Evolutionary conservation across 1,140 invertebrate species (phyloP).

Genomic region (Protaetia brevitarsis): DNA sequence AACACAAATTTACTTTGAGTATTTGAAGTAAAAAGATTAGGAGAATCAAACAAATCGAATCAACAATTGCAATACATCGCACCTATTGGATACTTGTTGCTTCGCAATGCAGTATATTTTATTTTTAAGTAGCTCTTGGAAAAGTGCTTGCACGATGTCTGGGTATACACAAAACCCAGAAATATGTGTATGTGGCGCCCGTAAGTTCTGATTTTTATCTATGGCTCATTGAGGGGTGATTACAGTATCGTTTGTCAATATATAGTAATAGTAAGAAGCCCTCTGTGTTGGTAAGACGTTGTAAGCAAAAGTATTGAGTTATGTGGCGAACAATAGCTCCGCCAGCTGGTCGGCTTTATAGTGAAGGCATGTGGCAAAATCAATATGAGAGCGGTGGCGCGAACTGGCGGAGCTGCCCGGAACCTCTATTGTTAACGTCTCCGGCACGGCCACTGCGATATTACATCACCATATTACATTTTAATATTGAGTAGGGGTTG

Average conservation of each 20-base stretch:
- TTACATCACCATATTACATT: conserved; percentile 37
- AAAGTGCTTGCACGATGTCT: too few relatives aligned
- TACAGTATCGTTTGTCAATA: not conserved
- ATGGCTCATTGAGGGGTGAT: not conserved
- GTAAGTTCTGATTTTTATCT: too few relatives aligned
- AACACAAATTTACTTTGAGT: too few relatives aligned
- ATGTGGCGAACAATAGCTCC: conserved; percentile 31
- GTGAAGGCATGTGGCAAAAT: conserved; percentile 35
- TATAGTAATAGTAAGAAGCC: not conserved
- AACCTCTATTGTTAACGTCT: conserved; percentile 38
- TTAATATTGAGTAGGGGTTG: conserved; percentile 31
- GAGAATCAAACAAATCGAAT: too few relatives aligned
- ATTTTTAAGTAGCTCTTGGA: too few relatives aligned
- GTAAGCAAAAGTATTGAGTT: conserved; percentile 20
- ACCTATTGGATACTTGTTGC: too few relatives aligned
- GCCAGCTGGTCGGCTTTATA: conserved; percentile 35
- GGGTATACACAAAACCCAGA: too few relatives aligned
- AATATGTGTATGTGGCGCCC: too few relatives aligned
- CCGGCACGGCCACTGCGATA: conserved; percentile 31
- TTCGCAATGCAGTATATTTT: too few relatives aligned
- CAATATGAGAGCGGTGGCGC: conserved; percentile 39
- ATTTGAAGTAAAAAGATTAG: too few relatives aligned
- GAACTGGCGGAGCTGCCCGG: conserved; percentile 40
- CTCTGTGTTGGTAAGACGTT: conserved; percentile 1
- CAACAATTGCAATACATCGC: too few relatives aligned